Evolutionary conservation across 2,113 vertebrate genomes (phyloP).

Genomic region (Ctenodactylus gundi): DNA sequence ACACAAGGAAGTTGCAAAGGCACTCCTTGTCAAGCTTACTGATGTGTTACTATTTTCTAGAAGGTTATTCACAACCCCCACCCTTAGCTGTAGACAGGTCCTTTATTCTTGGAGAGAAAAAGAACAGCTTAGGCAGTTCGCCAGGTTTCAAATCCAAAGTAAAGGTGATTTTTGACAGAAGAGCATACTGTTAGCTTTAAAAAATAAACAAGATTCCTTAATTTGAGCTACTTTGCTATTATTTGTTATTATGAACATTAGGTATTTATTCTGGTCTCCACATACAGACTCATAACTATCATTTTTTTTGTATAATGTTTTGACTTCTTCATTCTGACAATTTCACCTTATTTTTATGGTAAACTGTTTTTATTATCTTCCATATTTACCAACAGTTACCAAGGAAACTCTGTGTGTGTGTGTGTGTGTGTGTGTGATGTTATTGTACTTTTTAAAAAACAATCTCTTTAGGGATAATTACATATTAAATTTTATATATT

Average conservation of each 20-base stretch:
- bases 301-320: too few relatives aligned
- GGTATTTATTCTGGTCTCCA: neutral
- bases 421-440: neutral
- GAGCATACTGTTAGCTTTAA: neutral
- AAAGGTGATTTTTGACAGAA: slow-evolving; percentile 2
- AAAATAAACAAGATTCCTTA: neutral
- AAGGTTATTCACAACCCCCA: neutral
- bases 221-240: neutral
- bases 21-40: neutral
- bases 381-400: slow-evolving; percentile 41
- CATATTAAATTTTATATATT: neutral
- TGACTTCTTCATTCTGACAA: neutral
- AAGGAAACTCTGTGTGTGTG: neutral
- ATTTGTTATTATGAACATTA: neutral
- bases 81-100: neutral
- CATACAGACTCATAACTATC: neutral
- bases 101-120: neutral
- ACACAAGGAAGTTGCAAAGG: neutral
- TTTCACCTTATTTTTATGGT: neutral
- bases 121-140: neutral
- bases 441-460: neutral
- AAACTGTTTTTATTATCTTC: slow-evolving; percentile 36
- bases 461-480: neutral
- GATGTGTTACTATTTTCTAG: slow-evolving; percentile 14
- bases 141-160: neutral